phyloP scores from a whole-genome alignment of 1,140 invertebrate genomes.

The Berghia stephanieae region DNA sequence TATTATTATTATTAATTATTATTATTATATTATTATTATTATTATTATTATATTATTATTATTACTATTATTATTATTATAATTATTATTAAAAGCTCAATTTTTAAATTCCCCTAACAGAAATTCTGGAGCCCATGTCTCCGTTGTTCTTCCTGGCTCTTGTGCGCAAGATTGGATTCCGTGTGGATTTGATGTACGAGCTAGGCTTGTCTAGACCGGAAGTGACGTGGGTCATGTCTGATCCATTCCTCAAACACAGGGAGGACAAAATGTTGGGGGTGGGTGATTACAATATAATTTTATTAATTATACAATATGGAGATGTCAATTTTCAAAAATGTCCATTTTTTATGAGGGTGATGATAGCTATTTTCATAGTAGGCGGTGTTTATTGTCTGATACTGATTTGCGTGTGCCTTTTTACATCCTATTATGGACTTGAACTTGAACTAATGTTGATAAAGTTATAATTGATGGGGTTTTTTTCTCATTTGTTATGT shows the following conservation, averaged over 20 bases:
- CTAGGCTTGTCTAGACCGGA: conserved; percentile 34
- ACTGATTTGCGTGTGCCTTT: no score
- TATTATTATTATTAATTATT: no score
- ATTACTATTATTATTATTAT: background rate
- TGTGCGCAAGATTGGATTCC: conserved; percentile 8
- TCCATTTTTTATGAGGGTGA: background rate
- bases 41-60: no score
- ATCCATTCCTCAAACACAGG: conserved; percentile 8
- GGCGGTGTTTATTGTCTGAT: no score
- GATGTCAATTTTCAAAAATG: background rate
- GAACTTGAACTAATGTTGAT: no score
- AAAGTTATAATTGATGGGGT: background rate
- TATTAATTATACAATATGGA: background rate
- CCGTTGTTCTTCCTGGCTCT: conserved; percentile 5
- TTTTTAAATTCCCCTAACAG: background rate
- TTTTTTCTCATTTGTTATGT: no score
- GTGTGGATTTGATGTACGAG: conserved; percentile 21
- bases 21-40: no score
- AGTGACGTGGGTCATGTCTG: conserved; percentile 23
- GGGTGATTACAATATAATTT: background rate
- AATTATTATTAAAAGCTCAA: background rate
- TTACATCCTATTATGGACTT: no score
- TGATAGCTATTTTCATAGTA: background rate
- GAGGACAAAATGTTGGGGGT: conserved; percentile 36
- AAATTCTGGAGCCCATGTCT: conserved; percentile 29